Percentiles rank a stretch among this genome's conserved stretches.
phyloP scores from a whole-genome alignment of 2,888 invertebrate genomes.

The Xanthorhoe spadicearia region DNA sequence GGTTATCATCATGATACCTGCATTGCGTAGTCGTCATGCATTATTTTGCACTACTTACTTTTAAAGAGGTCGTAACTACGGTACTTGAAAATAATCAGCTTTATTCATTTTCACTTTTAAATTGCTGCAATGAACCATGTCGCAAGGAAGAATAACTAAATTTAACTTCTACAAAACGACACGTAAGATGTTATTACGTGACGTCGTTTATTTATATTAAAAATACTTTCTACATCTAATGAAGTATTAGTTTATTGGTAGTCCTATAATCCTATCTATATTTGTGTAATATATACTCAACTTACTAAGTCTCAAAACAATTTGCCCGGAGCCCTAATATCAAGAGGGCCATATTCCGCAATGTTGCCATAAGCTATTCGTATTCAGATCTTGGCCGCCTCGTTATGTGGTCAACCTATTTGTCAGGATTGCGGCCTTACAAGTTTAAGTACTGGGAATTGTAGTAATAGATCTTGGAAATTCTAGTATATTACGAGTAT shows the following conservation, averaged over 20 bases:
- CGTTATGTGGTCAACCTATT: conserved; percentile 39
- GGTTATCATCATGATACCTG: neutral
- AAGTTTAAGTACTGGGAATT: conserved; percentile 17
- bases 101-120: too few species aligned
- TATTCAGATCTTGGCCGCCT: conserved; percentile 38
- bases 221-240: too few species aligned
- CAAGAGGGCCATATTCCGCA: conserved; percentile 23
- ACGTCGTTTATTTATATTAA: too few species aligned
- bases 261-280: neutral
- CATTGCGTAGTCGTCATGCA: neutral
- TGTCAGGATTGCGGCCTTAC: conserved; percentile 29
- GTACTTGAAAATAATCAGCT: too few species aligned
- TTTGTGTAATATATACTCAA: neutral
- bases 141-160: too few species aligned
- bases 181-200: too few species aligned
- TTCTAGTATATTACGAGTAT: conserved; percentile 7
- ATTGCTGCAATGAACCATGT: too few species aligned
- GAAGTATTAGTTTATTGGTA: too few species aligned
- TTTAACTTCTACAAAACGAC: too few species aligned
- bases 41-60: neutral
- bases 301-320: conserved; percentile 12
- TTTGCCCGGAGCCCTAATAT: conserved; percentile 8
- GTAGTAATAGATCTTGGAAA: conserved; percentile 11
- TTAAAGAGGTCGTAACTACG: neutral
- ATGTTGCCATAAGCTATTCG: conserved; percentile 36